A percentile compares a stretch with the other conserved stretches of the same genome.
These are phyloP conservation scores for Opisthocomus hoazin DNA, from an alignment of 2,113 vertebrate genomes.

Conservation along the genomic window DNA sequence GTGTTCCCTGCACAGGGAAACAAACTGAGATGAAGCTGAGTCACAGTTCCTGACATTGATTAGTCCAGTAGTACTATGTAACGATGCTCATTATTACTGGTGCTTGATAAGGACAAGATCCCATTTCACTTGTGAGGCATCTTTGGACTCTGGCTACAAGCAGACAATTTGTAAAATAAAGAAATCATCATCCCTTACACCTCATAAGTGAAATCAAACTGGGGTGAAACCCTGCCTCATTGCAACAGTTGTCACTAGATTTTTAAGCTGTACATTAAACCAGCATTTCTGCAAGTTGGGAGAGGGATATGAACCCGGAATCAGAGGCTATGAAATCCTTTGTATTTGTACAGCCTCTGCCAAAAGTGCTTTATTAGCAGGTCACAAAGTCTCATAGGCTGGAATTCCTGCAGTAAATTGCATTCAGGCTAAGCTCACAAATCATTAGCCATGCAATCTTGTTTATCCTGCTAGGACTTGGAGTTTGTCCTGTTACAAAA, in stretches of 20 bases:
- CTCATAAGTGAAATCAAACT: neutral
- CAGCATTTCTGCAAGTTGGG: neutral
- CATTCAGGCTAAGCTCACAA: slow-evolving; percentile 64
- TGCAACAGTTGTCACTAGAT: neutral
- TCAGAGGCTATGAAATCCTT: slow-evolving; percentile 5
- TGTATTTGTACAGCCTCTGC: slow-evolving; percentile 51
- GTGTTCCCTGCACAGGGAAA: neutral
- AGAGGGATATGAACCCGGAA: neutral
- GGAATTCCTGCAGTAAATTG: slow-evolving; percentile 59
- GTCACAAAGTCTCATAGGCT: slow-evolving; percentile 50
- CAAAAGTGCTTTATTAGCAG: slow-evolving; percentile 62
- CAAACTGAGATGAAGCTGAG: neutral
- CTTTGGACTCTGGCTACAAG: neutral
- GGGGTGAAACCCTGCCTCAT: neutral
- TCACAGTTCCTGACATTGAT: neutral
- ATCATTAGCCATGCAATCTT: slow-evolving; percentile 71
- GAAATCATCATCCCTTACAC: neutral
- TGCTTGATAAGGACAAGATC: neutral
- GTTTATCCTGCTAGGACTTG: slow-evolving; percentile 71
- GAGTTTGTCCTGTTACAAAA: slow-evolving; percentile 81
- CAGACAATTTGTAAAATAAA: neutral
- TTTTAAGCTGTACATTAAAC: neutral
- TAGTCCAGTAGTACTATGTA: neutral
- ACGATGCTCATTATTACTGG: neutral
- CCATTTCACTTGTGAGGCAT: neutral